phyloP scores from a whole-genome alignment of 2,797 vertebrate genomes.

The Melanotaenia pygmaea region DNA sequence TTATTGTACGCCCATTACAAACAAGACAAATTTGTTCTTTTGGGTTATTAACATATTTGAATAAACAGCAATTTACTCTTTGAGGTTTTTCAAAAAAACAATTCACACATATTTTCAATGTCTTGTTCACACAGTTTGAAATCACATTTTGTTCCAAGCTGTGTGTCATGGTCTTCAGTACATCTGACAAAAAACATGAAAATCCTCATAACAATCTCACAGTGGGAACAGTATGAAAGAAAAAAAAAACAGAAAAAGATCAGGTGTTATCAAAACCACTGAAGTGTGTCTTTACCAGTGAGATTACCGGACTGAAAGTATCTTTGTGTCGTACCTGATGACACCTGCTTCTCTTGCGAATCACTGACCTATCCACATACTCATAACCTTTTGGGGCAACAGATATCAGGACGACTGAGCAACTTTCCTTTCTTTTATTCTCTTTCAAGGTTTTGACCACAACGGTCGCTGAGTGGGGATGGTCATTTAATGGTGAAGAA shows the following conservation, averaged over 20 bases:
- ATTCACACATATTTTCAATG: not conserved
- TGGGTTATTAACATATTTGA: too few relatives aligned
- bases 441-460: constrained; percentile 27
- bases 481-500: constrained; percentile 16
- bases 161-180: constrained; percentile 26
- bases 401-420: constrained; percentile 9
- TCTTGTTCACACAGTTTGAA: constrained; percentile 10
- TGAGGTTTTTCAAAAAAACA: too few relatives aligned
- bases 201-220: constrained; percentile 49
- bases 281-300: constrained; percentile 59
- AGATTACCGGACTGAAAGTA: constrained; percentile 55
- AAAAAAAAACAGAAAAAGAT: constrained; percentile 32
- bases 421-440: constrained; percentile 20
- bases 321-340: constrained; percentile 57
- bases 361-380: constrained; percentile 27
- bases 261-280: constrained; percentile 60
- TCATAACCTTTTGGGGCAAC: constrained; percentile 32
- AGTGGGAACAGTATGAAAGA: constrained; percentile 32
- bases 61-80: too few relatives aligned
- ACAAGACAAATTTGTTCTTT: too few relatives aligned
- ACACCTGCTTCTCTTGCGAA: constrained; percentile 33
- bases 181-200: constrained; percentile 43
- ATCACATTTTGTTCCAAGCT: constrained; percentile 28
- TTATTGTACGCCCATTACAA: too few relatives aligned
- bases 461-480: constrained; percentile 9